These are phyloP conservation scores for Eudasyphora cyanicolor DNA, from an alignment of 2,888 invertebrate genomes.

Conservation along the genomic window DNA sequence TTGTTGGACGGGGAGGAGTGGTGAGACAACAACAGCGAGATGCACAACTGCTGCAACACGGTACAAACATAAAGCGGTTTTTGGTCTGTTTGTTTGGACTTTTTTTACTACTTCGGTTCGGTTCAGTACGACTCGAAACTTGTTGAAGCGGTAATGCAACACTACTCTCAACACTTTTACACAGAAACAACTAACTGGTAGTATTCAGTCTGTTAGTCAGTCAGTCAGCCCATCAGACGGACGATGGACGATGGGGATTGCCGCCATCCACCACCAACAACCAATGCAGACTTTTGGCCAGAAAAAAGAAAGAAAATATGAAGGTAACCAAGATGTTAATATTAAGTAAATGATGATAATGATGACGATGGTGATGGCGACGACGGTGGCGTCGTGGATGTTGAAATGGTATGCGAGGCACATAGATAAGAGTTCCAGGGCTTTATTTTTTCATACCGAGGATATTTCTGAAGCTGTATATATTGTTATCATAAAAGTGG, in stretches of 20 bases:
- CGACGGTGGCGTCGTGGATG: slow-evolving; percentile 27
- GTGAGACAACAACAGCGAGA: neutral
- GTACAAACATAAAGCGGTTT: slow-evolving; percentile 21
- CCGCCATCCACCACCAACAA: neutral
- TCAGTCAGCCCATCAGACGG: neutral
- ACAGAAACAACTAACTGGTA: neutral
- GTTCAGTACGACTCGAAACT: slow-evolving; percentile 50
- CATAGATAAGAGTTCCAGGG: neutral
- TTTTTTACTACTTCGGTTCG: no score
- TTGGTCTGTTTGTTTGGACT: neutral
- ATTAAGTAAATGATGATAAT: slow-evolving; percentile 34
- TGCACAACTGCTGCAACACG: no score
- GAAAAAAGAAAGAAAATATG: neutral
- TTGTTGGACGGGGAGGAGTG: no score
- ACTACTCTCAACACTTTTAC: slow-evolving; percentile 50
- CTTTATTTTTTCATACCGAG: no score
- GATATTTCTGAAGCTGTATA: no score
- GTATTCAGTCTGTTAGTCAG: neutral
- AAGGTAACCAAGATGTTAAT: slow-evolving; percentile 53
- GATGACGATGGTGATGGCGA: slow-evolving; percentile 36
- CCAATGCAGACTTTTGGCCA: neutral
- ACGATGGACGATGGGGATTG: neutral
- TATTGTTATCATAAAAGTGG: no score
- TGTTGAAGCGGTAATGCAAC: slow-evolving; percentile 58
- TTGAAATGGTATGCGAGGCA: slow-evolving; percentile 11